Evolutionary conservation across 1,140 invertebrate species (phyloP).

Genomic region (Macrocentrus cingulum): DNA sequence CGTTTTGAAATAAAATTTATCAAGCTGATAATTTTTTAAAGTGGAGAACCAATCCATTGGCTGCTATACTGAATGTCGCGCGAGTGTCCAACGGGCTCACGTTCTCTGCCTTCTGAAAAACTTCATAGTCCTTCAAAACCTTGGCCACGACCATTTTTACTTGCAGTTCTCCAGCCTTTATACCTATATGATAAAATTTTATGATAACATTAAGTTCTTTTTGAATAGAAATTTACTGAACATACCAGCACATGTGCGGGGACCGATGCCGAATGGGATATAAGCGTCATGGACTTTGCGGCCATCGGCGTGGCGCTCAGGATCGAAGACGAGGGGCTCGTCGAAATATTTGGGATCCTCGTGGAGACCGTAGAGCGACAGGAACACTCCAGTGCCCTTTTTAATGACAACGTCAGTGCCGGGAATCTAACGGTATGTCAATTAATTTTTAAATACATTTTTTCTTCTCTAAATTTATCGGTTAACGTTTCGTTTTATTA

Average conservation of each 20-base stretch:
- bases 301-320: constrained; percentile 41
- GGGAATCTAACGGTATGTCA: constrained; percentile 39
- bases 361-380: constrained; percentile 48
- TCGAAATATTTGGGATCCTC: constrained; percentile 45
- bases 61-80: constrained; percentile 47
- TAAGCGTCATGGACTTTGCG: constrained; percentile 32
- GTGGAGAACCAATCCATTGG: constrained; percentile 33
- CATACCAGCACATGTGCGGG: constrained; percentile 39
- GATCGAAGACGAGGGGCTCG: constrained; percentile 38
- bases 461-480: too few species aligned
- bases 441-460: constrained; percentile 11
- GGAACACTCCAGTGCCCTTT: constrained; percentile 40
- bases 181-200: constrained; percentile 45
- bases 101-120: constrained; percentile 47
- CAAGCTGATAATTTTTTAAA: constrained; percentile 32
- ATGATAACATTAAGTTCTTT: too few species aligned
- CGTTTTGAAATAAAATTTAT: too few species aligned
- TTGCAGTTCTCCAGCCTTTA: constrained; percentile 68
- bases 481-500: too few species aligned
- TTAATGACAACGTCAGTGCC: constrained; percentile 43
- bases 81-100: constrained; percentile 39
- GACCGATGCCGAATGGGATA: constrained; percentile 39
- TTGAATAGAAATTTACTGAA: not conserved
- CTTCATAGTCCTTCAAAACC: constrained; percentile 54
- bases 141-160: constrained; percentile 64